Evolutionary conservation across 2,113 vertebrate genomes (phyloP), one percentile per base, ranked within the genome.

Genomic region (Ceuthmochares aereus): DNA sequence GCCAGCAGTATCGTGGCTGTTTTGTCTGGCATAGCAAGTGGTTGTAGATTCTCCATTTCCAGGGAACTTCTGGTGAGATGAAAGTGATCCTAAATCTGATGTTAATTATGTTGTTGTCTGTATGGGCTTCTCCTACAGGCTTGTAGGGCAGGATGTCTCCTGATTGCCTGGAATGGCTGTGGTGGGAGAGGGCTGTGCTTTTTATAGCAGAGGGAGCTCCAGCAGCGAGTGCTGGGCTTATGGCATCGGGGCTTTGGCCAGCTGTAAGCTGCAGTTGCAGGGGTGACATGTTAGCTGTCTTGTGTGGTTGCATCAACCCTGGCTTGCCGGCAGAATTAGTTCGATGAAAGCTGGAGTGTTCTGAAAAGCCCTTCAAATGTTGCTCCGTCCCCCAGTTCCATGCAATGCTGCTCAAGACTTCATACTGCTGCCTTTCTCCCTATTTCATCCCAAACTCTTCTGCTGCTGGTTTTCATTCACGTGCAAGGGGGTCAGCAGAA

Each of bases 271-370:
- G 75, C 79, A 89, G 72, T 77, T 6, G 0, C 74, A 43, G 82
- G 59, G 68, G 72, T 95, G 93, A 92, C 92, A 90, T 8, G 49
- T 60, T 88, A 96, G 72, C 92, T 93, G 93, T 95, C 94, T 81
- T 27, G 43, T 89, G 83, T 6, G 15, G 52, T 93, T 96, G 76
- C 89, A 85, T 95, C 92, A 94, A 21, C 0, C 26, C 68, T 0
- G 0, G 29, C 90, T 90, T 22, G 73, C 85, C 86, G 88, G 93
- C 90, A 96, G 95, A 90, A 86, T 81, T 64, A 84, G 73, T 94
- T 92, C 95, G 78, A 1, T 95, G 93, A 92, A 92, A 95, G 70
- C 76, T 58, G 72, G 47, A 68, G 73, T 7, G 62, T 52, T 93
- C 64, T 70, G 74, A 67, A 97, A 87, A 94, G 84, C 89, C 79